A percentile compares a stretch with the other conserved stretches of the same genome.
These are phyloP conservation scores for Archaeoteleia sp. DNA, from an alignment of 2,888 invertebrate species.

Conservation along the genomic window DNA sequence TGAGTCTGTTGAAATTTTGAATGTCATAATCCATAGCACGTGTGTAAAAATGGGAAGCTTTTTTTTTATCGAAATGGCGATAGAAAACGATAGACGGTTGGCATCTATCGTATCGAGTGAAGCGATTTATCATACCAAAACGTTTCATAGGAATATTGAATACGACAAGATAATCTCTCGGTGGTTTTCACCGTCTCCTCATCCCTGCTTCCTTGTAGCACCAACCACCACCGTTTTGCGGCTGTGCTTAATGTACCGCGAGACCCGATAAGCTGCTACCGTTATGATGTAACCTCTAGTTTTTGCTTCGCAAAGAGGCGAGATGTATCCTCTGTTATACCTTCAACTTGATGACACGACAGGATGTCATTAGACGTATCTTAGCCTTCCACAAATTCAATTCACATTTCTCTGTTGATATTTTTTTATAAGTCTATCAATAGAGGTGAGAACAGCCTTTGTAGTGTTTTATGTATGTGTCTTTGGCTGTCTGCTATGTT, in stretches of 20 bases:
- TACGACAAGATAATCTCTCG: constrained; percentile 75
- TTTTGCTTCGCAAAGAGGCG: constrained; percentile 57
- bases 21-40: constrained; percentile 23
- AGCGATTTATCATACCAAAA: constrained; percentile 73
- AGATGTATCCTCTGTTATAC: constrained; percentile 35
- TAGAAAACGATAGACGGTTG: constrained; percentile 39
- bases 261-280: constrained; percentile 71
- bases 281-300: constrained; percentile 67
- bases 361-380: constrained; percentile 25
- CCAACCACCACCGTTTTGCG: constrained; percentile 56
- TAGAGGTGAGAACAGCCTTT: too few species aligned
- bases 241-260: constrained; percentile 75
- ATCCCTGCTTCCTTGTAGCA: constrained; percentile 41
- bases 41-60: constrained; percentile 15
- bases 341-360: constrained; percentile 20
- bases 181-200: constrained; percentile 50
- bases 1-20: constrained; percentile 29
- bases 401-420: too few species aligned
- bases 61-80: constrained; percentile 27
- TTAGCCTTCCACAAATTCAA: too few species aligned
- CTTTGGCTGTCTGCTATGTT: too few species aligned
- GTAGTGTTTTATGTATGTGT: too few species aligned
- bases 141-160: constrained; percentile 75
- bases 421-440: too few species aligned
- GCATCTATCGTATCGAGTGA: constrained; percentile 53